Conservation (phyloP, 2,113 vertebrate species). For the Eurypyga helias region DNA sequence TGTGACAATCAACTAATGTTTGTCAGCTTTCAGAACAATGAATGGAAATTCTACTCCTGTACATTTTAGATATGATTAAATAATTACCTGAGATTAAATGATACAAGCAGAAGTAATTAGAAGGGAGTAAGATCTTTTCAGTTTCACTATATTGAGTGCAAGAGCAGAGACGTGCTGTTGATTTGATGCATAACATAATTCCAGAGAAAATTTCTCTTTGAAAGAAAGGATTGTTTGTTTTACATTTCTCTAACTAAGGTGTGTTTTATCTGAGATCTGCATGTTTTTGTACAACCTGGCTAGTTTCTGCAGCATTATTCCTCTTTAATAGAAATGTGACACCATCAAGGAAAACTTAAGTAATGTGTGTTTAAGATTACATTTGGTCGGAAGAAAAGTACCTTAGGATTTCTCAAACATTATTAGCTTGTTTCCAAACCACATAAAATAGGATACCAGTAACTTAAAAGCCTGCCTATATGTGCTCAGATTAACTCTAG, state of each 20-base stretch:
- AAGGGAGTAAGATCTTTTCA: slow-evolving; percentile 47
- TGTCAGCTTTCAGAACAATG: slow-evolving; percentile 49
- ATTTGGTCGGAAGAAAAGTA: not conserved
- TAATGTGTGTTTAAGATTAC: slow-evolving; percentile 27
- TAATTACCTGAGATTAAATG: slow-evolving; percentile 64
- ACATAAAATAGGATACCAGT: not conserved
- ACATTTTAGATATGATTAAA: slow-evolving; percentile 65
- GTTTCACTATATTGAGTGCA: slow-evolving; percentile 45
- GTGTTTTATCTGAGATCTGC: not conserved
- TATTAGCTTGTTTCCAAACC: slow-evolving; percentile 28
- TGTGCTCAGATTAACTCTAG: not conserved
- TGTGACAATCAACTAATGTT: slow-evolving; percentile 56
- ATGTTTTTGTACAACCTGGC: not conserved
- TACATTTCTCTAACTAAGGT: not conserved
- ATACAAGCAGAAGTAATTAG: slow-evolving; percentile 70
- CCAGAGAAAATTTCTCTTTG: slow-evolving; percentile 21
- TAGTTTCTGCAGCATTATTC: not conserved
- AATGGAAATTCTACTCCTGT: slow-evolving; percentile 56
- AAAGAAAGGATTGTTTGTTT: slow-evolving; percentile 15
- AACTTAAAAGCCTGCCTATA: not conserved
- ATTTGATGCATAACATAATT: slow-evolving; percentile 13
- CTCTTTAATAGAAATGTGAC: slow-evolving; percentile 42
- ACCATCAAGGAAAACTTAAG: not conserved
- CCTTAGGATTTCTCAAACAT: not conserved
- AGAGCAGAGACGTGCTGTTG: slow-evolving; percentile 15